Evolutionary conservation across 64 coral and sea anemone species (phyloP), one percentile per base, ranked within the genome.

Genomic region (Montipora sp.): DNA sequence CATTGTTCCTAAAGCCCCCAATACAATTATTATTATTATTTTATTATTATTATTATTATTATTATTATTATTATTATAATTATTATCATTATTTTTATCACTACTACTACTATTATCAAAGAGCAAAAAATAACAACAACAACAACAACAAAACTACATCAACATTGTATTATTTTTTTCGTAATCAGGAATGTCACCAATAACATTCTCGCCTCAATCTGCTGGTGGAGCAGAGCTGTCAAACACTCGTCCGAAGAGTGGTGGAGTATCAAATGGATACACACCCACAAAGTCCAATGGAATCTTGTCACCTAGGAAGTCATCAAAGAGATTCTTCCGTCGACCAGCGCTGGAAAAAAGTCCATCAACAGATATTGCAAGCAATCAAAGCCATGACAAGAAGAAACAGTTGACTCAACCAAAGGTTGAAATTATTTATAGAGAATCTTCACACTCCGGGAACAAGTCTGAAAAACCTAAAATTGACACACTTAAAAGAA

Each of bases 391-490:
- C 60, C 70, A 71, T 51, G 82, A 85, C 5, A 85, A 85, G 44
- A 85, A 71, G 20, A 85, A 85, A 10, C 61, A 49, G 9, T 85
- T 45, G 21, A 84, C 79, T 81, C 53, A 60, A 71, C 82, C 82
- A 21, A 69, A 68, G 12, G 82, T 85, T 71, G 82, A 85, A 85
- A 85, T 85, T 72, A 85, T 85, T 66, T 85, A 85, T 63, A 85
- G 66, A 72, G 82, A 85, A 49, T n/a, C 82, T 69, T 46, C 44
- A 24, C 75, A 78, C 13, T 85, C 82, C 4, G 65, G 47, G 45
- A 72, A 83, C 21, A 59, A 85, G 20, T 85, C 65, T 85, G 82
- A 85, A 4, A 16, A 85, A 71, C 47, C 66, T 7, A 85, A 69
- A 9, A 50, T 85, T 46, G 82, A 65, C 21, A 19, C 46, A 11